A percentile compares a stretch with the other conserved stretches of the same genome.
Evolutionary conservation across 2,888 invertebrate species (phyloP).

Genomic region (Odontomyia ornata): DNA sequence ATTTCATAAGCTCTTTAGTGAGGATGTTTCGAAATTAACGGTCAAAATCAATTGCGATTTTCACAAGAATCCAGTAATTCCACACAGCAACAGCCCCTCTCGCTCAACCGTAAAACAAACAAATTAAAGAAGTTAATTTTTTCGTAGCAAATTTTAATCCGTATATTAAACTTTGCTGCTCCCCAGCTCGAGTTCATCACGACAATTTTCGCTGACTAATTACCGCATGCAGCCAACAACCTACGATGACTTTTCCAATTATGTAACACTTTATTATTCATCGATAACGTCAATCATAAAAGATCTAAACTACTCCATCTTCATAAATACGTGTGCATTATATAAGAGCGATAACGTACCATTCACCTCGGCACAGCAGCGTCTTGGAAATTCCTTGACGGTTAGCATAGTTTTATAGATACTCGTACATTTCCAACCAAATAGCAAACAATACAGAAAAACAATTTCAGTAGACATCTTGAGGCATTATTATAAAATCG

Average conservation of each 20-base stretch:
- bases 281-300: conserved; percentile 36
- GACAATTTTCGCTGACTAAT: conserved; percentile 13
- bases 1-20: too few relatives aligned
- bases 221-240: not conserved
- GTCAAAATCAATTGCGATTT: too few relatives aligned
- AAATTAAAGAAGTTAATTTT: not conserved
- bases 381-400: conserved; percentile 12
- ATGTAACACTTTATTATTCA: not conserved
- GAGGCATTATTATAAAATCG: conserved; percentile 35
- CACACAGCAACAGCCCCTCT: too few relatives aligned
- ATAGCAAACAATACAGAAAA: conserved; percentile 21
- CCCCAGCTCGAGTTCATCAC: not conserved
- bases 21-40: too few relatives aligned
- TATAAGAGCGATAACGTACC: conserved; percentile 30
- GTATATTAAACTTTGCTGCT: not conserved
- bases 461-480: conserved; percentile 30
- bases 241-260: not conserved
- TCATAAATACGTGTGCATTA: not conserved
- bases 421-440: not conserved
- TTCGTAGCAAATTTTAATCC: not conserved
- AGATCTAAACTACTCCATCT: conserved; percentile 9
- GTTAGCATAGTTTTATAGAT: too few relatives aligned
- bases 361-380: conserved; percentile 31
- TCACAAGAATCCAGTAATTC: too few relatives aligned
- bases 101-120: not conserved